Evolutionary conservation across 1,140 invertebrate genomes (phyloP).

Genomic region (Diorhabda elongata): DNA sequence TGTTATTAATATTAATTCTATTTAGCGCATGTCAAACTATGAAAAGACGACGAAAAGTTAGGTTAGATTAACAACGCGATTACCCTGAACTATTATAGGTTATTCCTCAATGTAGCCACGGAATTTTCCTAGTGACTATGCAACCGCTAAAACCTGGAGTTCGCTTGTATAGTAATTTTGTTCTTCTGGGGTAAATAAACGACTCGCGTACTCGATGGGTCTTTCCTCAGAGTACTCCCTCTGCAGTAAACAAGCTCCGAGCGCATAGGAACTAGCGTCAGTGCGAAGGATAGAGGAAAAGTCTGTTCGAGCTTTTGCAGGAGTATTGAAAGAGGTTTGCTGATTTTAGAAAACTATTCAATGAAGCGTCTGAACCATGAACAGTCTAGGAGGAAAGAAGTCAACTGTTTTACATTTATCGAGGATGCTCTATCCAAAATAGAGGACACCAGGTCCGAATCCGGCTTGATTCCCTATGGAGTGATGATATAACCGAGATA

Average conservation of each 20-base stretch:
- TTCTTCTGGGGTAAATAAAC: too few relatives aligned
- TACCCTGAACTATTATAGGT: neutral
- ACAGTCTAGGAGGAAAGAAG: neutral
- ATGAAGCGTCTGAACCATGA: neutral
- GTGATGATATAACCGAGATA: too few relatives aligned
- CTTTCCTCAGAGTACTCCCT: conserved; percentile 23
- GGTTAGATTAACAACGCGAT: neutral
- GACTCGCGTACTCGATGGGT: conserved; percentile 4
- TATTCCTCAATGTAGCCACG: too few relatives aligned
- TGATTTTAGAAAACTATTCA: too few relatives aligned
- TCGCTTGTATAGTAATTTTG: too few relatives aligned
- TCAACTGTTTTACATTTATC: neutral
- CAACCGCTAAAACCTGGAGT: too few relatives aligned
- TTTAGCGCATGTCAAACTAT: too few relatives aligned
- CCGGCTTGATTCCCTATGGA: too few relatives aligned
- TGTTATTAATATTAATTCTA: too few relatives aligned
- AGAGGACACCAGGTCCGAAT: too few relatives aligned
- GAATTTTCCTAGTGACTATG: too few relatives aligned
- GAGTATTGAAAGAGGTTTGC: neutral
- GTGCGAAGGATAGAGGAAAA: conserved; percentile 11
- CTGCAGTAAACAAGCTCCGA: conserved; percentile 43
- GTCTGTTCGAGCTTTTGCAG: neutral
- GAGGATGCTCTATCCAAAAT: neutral
- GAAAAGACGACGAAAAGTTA: too few relatives aligned
- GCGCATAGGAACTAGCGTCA: conserved; percentile 35